A percentile compares a stretch with the other conserved stretches of the same genome.
Conservation (phyloP, 2,888 invertebrate genomes). For the Leptinotarsa tumamoca region DNA sequence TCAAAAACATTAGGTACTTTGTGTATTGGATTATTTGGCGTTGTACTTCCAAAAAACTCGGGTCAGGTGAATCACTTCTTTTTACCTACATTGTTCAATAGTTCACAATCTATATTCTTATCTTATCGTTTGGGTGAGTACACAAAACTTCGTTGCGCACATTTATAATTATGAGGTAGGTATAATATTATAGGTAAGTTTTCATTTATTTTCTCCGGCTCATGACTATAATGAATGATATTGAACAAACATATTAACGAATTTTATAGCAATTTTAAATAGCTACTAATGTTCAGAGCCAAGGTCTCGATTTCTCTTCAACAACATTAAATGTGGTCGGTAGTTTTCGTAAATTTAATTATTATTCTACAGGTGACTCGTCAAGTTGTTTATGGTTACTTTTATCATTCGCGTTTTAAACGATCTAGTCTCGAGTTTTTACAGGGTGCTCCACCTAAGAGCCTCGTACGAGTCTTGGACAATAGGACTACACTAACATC, state of each 20-base stretch:
- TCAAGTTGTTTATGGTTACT: constrained; percentile 2
- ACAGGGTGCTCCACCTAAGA: background rate
- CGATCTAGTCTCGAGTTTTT: background rate
- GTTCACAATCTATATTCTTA: constrained; percentile 34
- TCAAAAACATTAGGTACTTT: background rate
- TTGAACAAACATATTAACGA: background rate
- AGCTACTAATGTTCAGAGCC: constrained; percentile 2
- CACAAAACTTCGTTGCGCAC: constrained; percentile 28
- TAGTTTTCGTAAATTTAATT: constrained; percentile 16
- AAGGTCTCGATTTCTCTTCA: constrained; percentile 13
- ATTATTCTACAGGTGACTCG: constrained; percentile 13
- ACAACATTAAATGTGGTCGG: constrained; percentile 2
- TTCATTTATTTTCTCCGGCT: background rate
- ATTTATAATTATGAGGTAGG: background rate
- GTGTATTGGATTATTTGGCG: background rate
- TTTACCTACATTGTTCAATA: constrained; percentile 28
- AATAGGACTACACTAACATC: no score
- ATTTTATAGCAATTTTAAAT: constrained; percentile 1
- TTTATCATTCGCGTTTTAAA: background rate
- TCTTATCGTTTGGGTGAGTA: constrained; percentile 44
- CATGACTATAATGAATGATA: background rate
- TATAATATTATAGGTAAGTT: background rate
- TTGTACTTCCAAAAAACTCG: constrained; percentile 3
- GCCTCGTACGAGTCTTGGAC: no score
- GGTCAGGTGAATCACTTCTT: constrained; percentile 40